phyloP scores from a whole-genome alignment of 2,797 vertebrate species.

The Sciurus vulgaris region DNA sequence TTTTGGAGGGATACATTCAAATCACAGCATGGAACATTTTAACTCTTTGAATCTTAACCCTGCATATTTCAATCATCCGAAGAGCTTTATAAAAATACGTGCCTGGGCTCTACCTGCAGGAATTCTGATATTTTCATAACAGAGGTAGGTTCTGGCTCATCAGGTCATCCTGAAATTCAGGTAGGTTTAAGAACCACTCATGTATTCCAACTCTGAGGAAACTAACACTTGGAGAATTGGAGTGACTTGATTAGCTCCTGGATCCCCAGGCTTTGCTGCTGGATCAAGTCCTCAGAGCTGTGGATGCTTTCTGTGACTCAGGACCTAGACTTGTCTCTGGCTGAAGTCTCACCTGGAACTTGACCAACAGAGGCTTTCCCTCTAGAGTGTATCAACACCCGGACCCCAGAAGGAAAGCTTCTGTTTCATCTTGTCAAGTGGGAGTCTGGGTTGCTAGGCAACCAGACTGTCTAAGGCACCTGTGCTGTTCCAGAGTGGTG shows the following conservation, averaged over 20 bases:
- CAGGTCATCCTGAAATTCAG: not conserved
- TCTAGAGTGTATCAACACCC: not conserved
- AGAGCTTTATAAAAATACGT: not conserved
- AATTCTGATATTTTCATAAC: not conserved
- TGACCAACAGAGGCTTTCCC: not conserved
- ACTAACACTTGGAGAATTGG: not conserved
- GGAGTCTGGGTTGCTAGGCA: constrained; percentile 83
- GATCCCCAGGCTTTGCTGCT: not conserved
- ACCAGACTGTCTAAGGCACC: constrained; percentile 50
- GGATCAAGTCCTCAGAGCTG: not conserved
- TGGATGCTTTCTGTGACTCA: not conserved
- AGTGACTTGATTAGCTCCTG: not conserved
- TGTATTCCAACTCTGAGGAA: not conserved
- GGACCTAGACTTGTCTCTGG: not conserved
- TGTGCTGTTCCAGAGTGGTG: constrained; percentile 35
- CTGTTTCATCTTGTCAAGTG: constrained; percentile 14
- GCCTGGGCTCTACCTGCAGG: not conserved
- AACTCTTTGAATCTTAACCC: not conserved
- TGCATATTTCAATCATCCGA: constrained; percentile 18
- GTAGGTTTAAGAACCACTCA: not conserved
- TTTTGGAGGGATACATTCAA: not conserved
- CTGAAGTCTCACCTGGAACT: not conserved
- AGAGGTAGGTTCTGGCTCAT: not conserved
- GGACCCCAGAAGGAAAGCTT: not conserved
- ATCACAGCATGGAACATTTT: not conserved